Base-by-base conservation (phyloP, 2,113 vertebrate genomes). In the Rhombomys opimus region DNA sequence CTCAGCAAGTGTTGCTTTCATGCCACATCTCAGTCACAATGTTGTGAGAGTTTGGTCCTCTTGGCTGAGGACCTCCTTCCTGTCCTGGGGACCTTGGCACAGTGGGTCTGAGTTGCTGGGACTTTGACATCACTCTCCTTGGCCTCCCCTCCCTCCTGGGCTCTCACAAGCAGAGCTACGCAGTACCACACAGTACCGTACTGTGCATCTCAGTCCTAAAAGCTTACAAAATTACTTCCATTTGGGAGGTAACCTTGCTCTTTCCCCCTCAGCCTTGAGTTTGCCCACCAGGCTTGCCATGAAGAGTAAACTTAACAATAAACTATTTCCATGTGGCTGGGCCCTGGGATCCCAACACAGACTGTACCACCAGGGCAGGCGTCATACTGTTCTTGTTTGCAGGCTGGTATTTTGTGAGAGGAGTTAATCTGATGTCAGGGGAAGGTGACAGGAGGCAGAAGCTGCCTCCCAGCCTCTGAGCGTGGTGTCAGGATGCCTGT, bases 251-350 rank as follows among this genome's bases (percentile, higher is more conserved):
- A 35, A 92, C 18, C 54, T 50, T 14, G 41, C 75, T 86, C 57
- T 81, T 76, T 82, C 3, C 32, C 67, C 9, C 13, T 50, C 22
- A 61, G 67, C 46, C 54, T 91, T 85, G 90, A 78, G 68, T 75
- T 38, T 87, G 70, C 75, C 82, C 46, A 76, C 54, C 35, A 68
- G 84, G 14, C 75, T 93, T 41, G 54, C 25, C 59, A 59, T 46
- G 41, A 87, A 76, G 70, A 94, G 78, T 41, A 38, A 94, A 59
- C 81, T 87, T 70, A 81, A 59, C 90, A 84, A 82, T 63, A 92
- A 85, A 90, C 8, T 6, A 17, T 70, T 77, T 76, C n/a, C 14
- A 81, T 0, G 5, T 20, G 91, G 76, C 14, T 52, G 86, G 86
- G 50, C 22, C 27, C 15, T 3, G 9, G 41, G 59, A 23, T 59